A percentile compares a stretch with the other conserved stretches of the same genome.
phyloP scores from a whole-genome alignment of 2,888 invertebrate species.

The Eurois occulta region DNA sequence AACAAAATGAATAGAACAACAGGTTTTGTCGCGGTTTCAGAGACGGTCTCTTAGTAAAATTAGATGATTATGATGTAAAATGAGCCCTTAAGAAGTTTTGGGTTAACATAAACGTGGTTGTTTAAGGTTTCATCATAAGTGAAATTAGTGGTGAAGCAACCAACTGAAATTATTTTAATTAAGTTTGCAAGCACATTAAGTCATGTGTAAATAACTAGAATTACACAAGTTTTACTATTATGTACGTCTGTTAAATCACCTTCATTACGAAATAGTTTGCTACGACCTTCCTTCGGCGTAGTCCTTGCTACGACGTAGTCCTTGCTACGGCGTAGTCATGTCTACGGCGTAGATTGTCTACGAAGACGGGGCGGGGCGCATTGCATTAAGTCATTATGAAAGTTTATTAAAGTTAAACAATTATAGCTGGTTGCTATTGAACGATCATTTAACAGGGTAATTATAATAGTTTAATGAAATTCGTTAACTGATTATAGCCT shows the following conservation, averaged over 20 bases:
- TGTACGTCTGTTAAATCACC: conserved; percentile 35
- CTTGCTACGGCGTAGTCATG: conserved; percentile 37
- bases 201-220: conserved; percentile 47
- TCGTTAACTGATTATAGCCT: background rate
- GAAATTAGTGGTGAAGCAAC: conserved; percentile 4
- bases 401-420: conserved; percentile 28
- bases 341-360: conserved; percentile 44
- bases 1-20: background rate
- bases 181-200: conserved; percentile 26
- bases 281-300: conserved; percentile 50
- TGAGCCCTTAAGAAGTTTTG: background rate
- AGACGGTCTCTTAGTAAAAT: too few species aligned
- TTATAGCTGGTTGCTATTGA: conserved; percentile 13
- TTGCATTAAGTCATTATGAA: conserved; percentile 31
- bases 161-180: conserved; percentile 33
- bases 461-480: background rate
- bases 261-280: conserved; percentile 46
- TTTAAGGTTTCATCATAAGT: conserved; percentile 12
- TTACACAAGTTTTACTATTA: conserved; percentile 47
- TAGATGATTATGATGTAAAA: background rate
- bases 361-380: conserved; percentile 18
- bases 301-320: conserved; percentile 36
- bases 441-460: background rate
- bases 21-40: background rate
- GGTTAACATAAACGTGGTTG: background rate